A percentile compares a stretch with the other conserved stretches of the same genome.
Evolutionary conservation across 2,797 vertebrate species (phyloP).

Genomic region (Coracias cyanogaster): DNA sequence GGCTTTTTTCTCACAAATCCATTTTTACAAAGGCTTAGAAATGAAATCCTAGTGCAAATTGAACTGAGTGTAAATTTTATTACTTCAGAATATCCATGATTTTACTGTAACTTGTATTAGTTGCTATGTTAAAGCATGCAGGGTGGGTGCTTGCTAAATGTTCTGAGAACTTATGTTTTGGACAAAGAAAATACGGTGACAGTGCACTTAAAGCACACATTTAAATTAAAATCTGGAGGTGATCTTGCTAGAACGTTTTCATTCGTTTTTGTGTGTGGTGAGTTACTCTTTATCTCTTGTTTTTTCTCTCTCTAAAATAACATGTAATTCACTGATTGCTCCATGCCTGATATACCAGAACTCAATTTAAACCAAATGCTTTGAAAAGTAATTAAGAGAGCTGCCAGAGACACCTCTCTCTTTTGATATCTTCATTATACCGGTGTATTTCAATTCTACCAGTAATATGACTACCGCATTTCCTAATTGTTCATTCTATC

Average conservation of each 20-base stretch:
- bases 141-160: not conserved
- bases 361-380: not conserved
- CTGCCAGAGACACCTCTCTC: not conserved
- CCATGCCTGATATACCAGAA: not conserved
- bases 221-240: not conserved
- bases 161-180: not conserved
- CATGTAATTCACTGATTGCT: not conserved
- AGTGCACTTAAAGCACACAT: not conserved
- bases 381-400: slow-evolving; percentile 5
- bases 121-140: not conserved
- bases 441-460: not conserved
- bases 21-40: not conserved
- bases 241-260: not conserved
- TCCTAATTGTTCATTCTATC: not conserved
- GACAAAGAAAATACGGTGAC: not conserved
- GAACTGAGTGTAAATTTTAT: not conserved
- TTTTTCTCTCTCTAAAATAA: not conserved
- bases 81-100: not conserved
- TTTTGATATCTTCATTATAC: not conserved
- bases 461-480: not conserved
- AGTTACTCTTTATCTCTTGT: not conserved
- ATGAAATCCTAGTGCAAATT: not conserved
- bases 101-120: not conserved
- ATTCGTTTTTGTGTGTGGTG: not conserved
- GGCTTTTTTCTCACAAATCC: not conserved